These are phyloP conservation scores for Helarctos malayanus DNA, from an alignment of 2,797 vertebrate genomes.

Conservation along the genomic window DNA sequence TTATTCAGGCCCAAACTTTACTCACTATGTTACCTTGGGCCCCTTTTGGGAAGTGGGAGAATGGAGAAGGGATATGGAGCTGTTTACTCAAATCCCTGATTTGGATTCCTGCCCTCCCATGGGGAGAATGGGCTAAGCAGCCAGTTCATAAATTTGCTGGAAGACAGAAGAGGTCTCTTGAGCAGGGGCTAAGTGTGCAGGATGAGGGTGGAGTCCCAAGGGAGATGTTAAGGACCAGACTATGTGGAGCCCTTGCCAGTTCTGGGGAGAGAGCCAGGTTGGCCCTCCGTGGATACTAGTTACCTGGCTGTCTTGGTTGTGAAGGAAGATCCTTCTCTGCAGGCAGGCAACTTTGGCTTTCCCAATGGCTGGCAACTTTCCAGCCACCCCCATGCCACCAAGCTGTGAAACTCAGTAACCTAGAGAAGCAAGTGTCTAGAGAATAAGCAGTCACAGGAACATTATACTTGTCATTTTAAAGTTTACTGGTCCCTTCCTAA, in stretches of 20 bases:
- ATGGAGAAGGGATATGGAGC: conserved; percentile 58
- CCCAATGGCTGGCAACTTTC: background rate
- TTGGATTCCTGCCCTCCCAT: conserved; percentile 23
- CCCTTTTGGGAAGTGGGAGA: conserved; percentile 8
- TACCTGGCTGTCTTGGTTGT: conserved; percentile 10
- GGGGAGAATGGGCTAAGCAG: conserved; percentile 12
- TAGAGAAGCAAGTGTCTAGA: background rate
- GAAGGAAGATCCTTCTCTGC: conserved; percentile 1
- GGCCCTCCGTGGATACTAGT: background rate
- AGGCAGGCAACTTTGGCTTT: background rate
- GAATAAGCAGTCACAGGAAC: background rate
- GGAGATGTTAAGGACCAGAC: conserved; percentile 23
- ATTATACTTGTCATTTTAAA: background rate
- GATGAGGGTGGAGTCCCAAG: background rate
- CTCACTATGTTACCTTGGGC: background rate
- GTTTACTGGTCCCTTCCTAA: background rate
- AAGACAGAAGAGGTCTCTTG: conserved; percentile 38
- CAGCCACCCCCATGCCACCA: background rate
- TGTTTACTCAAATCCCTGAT: conserved; percentile 48
- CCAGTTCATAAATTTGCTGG: conserved; percentile 54
- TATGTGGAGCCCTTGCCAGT: background rate
- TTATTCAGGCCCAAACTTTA: background rate
- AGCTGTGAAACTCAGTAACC: conserved; percentile 25
- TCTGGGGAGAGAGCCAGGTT: conserved; percentile 7
- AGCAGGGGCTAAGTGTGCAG: background rate